These are phyloP conservation scores for Antechinus stuartii DNA, from an alignment of 2,113 vertebrate species.

Conservation along the genomic window DNA sequence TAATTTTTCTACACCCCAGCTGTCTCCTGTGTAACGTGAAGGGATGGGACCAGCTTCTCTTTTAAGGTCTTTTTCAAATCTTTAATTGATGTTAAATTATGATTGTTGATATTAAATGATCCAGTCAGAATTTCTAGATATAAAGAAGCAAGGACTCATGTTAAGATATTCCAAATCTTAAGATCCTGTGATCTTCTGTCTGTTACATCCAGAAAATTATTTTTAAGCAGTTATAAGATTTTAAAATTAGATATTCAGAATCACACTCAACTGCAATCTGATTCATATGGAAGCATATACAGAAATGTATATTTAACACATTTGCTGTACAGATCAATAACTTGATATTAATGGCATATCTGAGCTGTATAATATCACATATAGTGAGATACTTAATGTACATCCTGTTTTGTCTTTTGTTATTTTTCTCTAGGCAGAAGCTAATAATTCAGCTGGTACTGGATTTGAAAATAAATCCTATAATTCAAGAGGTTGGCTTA, in stretches of 20 bases:
- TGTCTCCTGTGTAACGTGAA: background rate
- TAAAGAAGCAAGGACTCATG: constrained; percentile 47
- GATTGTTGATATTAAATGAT: constrained; percentile 55
- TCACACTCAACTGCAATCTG: background rate
- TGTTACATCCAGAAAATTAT: constrained; percentile 15
- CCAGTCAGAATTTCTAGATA: constrained; percentile 23
- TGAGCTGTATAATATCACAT: background rate
- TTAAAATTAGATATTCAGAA: constrained; percentile 3
- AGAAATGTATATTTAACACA: background rate
- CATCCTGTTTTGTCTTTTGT: constrained; percentile 53
- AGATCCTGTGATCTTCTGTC: background rate
- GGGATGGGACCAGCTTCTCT: background rate
- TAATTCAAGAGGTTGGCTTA: constrained; percentile 73
- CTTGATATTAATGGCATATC: background rate
- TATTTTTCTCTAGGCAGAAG: constrained; percentile 68
- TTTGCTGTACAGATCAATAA: constrained; percentile 10
- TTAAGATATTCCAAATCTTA: background rate
- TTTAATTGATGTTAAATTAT: constrained; percentile 59
- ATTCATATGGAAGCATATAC: background rate
- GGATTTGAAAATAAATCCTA: constrained; percentile 73
- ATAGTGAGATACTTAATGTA: background rate
- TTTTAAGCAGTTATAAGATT: constrained; percentile 35
- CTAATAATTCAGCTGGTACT: constrained; percentile 60
- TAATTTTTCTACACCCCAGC: background rate
- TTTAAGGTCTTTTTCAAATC: background rate